These are phyloP conservation scores for Ectropis crepuscularia DNA, from an alignment of 2,888 invertebrate genomes.

Conservation along the genomic window DNA sequence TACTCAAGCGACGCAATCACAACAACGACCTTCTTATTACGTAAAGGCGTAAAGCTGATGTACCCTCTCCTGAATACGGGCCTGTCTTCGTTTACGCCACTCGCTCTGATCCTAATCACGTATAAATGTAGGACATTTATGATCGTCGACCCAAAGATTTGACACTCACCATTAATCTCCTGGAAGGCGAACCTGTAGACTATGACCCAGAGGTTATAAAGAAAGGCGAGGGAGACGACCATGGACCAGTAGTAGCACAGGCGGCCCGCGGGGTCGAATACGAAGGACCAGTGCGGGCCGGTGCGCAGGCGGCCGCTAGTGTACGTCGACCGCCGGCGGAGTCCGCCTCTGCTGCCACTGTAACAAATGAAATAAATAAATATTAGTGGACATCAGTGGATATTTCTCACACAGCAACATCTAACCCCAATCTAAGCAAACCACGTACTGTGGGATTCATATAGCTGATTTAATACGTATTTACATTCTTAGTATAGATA, in stretches of 20 bases:
- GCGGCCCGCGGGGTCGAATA: conserved; percentile 98
- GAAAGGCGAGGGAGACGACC: conserved; percentile 97
- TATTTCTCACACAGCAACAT: too few relatives aligned
- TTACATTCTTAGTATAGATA: neutral
- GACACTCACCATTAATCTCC: conserved; percentile 93
- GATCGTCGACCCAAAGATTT: neutral
- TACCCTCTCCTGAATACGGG: too few relatives aligned
- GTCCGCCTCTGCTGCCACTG: conserved; percentile 75
- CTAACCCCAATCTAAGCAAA: too few relatives aligned
- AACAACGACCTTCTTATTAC: too few relatives aligned
- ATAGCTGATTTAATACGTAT: too few relatives aligned
- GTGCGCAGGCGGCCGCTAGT: conserved; percentile 86
- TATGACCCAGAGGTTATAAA: conserved; percentile 99
- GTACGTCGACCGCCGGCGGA: conserved; percentile 86
- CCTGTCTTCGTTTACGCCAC: too few relatives aligned
- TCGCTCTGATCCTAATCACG: too few relatives aligned
- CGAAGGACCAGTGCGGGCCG: conserved; percentile 95
- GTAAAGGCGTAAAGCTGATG: too few relatives aligned
- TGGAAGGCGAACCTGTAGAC: conserved; percentile 99
- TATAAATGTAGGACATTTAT: too few relatives aligned
- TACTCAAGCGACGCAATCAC: too few relatives aligned
- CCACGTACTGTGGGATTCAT: too few relatives aligned
- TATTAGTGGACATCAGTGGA: too few relatives aligned
- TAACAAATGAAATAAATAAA: conserved; percentile 31
- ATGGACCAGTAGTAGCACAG: conserved; percentile 99